Evolutionary conservation across 2,113 vertebrate species (phyloP), one percentile per base, ranked within the genome.

Genomic region (Macrotis lagotis): DNA sequence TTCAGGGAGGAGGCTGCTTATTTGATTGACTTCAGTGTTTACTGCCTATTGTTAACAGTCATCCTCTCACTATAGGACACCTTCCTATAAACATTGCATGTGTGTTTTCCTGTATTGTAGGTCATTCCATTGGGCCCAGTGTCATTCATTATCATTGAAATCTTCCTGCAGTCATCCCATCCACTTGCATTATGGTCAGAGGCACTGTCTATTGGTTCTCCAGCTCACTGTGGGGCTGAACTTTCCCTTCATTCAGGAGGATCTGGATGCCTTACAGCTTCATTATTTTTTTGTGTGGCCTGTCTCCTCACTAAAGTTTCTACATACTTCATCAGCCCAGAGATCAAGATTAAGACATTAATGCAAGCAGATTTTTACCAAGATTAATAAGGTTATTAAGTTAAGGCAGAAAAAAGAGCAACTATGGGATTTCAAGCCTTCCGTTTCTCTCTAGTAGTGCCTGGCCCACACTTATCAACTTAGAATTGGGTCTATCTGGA

Each of bases 261-360:
- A 99, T 24, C 98, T 99, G 2, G 99, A 99, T 0, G 11, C 99
- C 7, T 99, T 99, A 98, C 98, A 98, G 99, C 97, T 99, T 99
- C 96, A 98, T 99, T 89, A 94, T 99, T 53, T 99, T 99, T 99
- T 90, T 98, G 98, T 0, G 95, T 95, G n/a, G 96, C 99, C 96
- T 99, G 99, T 93, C 94, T 99, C 0, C 91, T 96, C 94, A 99
- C 99, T 0, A 91, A 99, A 47, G 0, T 99, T 93, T 99, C 99
- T 98, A 98, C 98, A 97, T 99, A 98, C 98, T 3, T 99, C 8
- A n/a, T 99, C 12, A 97, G 99, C 90, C 99, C 99, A 0, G 99
- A 99, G 97, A 99, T 99, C 7, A 99, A 99, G 98, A 98, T 97
- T 94, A 99, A 99, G 98, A 99, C 99, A 0, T 99, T 99, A 96